These are phyloP conservation scores for Pandemis heparana DNA, from an alignment of 2,888 invertebrate genomes.

Conservation along the genomic window DNA sequence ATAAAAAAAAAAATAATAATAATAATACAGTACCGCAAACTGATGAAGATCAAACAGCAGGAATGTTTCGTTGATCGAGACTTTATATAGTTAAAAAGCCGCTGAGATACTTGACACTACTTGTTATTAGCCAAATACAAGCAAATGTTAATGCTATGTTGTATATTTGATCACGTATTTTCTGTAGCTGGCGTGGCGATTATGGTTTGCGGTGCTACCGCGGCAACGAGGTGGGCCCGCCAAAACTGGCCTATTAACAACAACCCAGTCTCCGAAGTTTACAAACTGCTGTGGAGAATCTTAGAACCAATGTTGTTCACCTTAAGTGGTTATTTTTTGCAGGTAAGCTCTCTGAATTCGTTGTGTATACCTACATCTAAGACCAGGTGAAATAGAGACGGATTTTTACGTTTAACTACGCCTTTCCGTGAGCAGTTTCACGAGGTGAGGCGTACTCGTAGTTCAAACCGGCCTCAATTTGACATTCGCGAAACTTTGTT, in stretches of 20 bases:
- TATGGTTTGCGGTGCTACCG: conserved; percentile 79
- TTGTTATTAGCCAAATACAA: not conserved
- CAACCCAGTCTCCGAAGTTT: conserved; percentile 76
- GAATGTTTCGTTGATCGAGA: no score
- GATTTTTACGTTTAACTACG: no score
- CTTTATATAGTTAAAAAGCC: no score
- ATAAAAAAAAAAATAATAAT: no score
- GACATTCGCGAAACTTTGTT: no score
- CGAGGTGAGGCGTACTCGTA: no score
- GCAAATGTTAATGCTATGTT: not conserved
- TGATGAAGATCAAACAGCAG: no score
- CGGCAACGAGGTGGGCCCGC: conserved; percentile 76
- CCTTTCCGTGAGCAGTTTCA: no score
- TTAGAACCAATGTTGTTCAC: conserved; percentile 80
- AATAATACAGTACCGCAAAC: no score
- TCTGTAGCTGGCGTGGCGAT: conserved; percentile 78
- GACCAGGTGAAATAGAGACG: no score
- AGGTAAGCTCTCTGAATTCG: conserved; percentile 56
- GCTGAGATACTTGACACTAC: not conserved
- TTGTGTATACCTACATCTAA: not conserved
- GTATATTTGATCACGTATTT: not conserved
- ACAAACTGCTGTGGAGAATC: conserved; percentile 75
- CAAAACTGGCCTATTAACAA: conserved; percentile 74
- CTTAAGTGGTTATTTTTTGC: conserved; percentile 76
- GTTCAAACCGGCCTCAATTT: no score